phyloP scores from a whole-genome alignment of 2,113 vertebrate species.

The Chitala chitala region DNA sequence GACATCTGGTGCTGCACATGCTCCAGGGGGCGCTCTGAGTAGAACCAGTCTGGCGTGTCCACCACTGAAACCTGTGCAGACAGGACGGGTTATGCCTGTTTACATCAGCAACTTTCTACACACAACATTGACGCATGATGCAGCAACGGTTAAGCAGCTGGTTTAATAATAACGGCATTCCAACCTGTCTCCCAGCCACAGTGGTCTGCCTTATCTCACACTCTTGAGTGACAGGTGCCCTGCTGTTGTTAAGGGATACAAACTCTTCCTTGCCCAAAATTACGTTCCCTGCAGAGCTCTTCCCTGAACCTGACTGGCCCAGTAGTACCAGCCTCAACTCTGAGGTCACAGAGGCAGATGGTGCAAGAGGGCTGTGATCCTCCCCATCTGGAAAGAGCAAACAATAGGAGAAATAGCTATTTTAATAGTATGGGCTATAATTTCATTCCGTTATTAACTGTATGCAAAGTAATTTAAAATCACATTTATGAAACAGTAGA shows the following conservation, averaged over 20 bases:
- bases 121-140: no score
- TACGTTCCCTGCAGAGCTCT: slow-evolving; percentile 41
- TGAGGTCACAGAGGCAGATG: slow-evolving; percentile 18
- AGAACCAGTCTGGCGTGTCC: slow-evolving; percentile 57
- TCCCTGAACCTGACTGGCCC: slow-evolving; percentile 46
- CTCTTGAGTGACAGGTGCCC: not conserved
- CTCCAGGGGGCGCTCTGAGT: slow-evolving; percentile 40
- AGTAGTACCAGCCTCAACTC: slow-evolving; percentile 61
- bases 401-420: not conserved
- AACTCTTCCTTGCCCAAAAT: slow-evolving; percentile 48
- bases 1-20: slow-evolving; percentile 48
- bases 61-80: slow-evolving; percentile 51
- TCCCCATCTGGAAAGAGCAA: not conserved
- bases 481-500: not conserved
- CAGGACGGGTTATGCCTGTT: not conserved
- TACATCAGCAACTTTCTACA: no score
- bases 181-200: slow-evolving; percentile 49
- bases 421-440: not conserved
- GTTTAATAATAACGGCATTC: not conserved
- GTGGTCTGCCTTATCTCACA: slow-evolving; percentile 48
- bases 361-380: not conserved
- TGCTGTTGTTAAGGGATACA: slow-evolving; percentile 24
- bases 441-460: not conserved
- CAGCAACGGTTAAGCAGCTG: not conserved
- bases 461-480: not conserved